A percentile compares a stretch with the other conserved stretches of the same genome.
phyloP scores from a whole-genome alignment of 2,797 vertebrate genomes.

The Typhlichthys eigenmanni region DNA sequence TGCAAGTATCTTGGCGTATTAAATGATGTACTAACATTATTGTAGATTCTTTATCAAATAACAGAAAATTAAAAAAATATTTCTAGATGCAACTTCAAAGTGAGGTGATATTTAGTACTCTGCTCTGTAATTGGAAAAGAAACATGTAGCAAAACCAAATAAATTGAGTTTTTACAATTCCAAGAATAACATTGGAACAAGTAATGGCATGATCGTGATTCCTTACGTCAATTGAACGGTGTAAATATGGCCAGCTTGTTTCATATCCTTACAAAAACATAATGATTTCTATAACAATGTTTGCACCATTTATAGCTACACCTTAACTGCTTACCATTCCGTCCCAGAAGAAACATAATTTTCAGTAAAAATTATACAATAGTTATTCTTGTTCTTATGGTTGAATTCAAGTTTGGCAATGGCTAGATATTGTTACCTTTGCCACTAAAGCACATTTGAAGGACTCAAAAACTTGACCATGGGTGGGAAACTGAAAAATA shows the following conservation, averaged over 20 bases:
- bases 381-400: constrained; percentile 10
- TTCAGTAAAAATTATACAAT: not conserved
- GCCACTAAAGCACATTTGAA: constrained; percentile 43
- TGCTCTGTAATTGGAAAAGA: constrained; percentile 16
- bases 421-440: constrained; percentile 25
- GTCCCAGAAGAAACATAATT: too few species aligned
- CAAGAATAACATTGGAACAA: not conserved
- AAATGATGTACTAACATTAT: constrained; percentile 39
- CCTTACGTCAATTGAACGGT: not conserved
- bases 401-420: constrained; percentile 1
- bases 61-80: constrained; percentile 22
- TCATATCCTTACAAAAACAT: constrained; percentile 2
- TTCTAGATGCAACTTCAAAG: constrained; percentile 16
- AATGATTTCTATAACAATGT: constrained; percentile 5
- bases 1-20: constrained; percentile 48
- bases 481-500: constrained; percentile 14
- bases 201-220: too few species aligned
- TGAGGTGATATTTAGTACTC: constrained; percentile 18
- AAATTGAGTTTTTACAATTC: constrained; percentile 22
- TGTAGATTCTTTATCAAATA: constrained; percentile 41
- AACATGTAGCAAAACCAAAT: constrained; percentile 16
- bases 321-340: constrained; percentile 11
- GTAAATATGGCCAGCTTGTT: not conserved
- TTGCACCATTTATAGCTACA: constrained; percentile 39
- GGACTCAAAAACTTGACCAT: constrained; percentile 35